Base-by-base conservation (phyloP, 2,113 vertebrate species). In the Malurus elegans region DNA sequence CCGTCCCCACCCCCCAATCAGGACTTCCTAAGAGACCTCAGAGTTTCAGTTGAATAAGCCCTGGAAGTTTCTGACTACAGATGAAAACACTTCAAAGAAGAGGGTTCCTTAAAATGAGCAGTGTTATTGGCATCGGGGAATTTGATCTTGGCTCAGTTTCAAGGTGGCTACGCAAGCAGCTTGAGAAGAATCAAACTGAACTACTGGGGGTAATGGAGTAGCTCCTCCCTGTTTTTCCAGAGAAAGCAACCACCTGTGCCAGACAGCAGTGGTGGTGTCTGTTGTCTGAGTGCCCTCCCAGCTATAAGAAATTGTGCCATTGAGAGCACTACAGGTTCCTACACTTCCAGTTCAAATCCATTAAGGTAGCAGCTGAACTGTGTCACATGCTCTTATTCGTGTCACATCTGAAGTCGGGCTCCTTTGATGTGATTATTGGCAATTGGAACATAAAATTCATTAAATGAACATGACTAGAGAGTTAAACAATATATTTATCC, bases 31-130 rank as follows among this genome's bases (percentile, higher is more conserved):
- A 79, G 51, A 82, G 31, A 80, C 44, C 54, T 62, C 58, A 74
- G 67, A 86, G 83, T 67, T 79, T 70, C 69, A 89, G 75, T 12
- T 60, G 56, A 96, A 45, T 78, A 92, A 93, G 64, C 44, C 57
- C 36, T 40, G 48, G 8, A 40, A 81, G 36, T 20, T 94, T 84
- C 64, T 84, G 73, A 84, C 61, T 64, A 51, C 29, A 80, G 86
- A 51, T 21, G 67, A 90, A 85, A 92, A 64, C 80, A 84, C 76
- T 67, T 89, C 82, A 89, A 79, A 95, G 88, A 79, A 81, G 32
- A 79, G 79, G 14, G 61, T 36, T 93, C 31, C 86, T 93, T 86
- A 65, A 93, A 96, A 75, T n/a, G 83, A 92, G 69, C 83, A 84
- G 13, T 72, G 61, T 73, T 90, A 58, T 25, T 89, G 86, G 65